phyloP scores from a whole-genome alignment of 2,888 invertebrate genomes.

The Ametastegia equiseti region DNA sequence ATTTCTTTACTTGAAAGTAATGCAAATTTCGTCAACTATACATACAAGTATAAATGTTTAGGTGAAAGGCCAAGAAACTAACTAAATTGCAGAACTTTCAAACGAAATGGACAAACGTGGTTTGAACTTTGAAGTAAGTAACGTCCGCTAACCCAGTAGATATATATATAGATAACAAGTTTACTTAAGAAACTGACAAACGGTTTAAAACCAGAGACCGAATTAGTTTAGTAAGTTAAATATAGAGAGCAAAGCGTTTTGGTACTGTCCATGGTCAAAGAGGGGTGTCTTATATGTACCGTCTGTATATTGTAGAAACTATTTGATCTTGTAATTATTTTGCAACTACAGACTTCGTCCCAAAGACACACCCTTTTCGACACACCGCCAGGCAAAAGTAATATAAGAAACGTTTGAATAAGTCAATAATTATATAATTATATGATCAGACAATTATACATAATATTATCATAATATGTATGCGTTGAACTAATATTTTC shows the following conservation, averaged over 20 bases:
- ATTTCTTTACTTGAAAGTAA: background rate
- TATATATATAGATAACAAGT: background rate
- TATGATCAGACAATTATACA: background rate
- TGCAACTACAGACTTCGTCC: background rate
- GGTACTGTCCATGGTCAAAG: conserved; percentile 32
- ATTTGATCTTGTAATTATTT: background rate
- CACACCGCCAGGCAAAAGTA: conserved; percentile 32
- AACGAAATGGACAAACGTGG: background rate
- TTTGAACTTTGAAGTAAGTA: background rate
- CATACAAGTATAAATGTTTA: too few species aligned
- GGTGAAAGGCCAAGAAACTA: background rate
- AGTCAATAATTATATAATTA: background rate
- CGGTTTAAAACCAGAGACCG: conserved; percentile 33
- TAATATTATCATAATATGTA: too few species aligned
- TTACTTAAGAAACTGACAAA: background rate
- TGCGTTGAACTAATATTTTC: too few species aligned
- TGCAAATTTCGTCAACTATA: too few species aligned
- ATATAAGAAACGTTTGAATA: background rate
- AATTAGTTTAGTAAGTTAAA: conserved; percentile 39
- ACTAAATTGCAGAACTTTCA: background rate
- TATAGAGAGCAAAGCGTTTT: conserved; percentile 35
- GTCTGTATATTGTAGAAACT: background rate
- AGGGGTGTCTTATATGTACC: conserved; percentile 17
- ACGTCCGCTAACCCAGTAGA: background rate
- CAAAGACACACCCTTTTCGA: conserved; percentile 9